A percentile compares a stretch with the other conserved stretches of the same genome.
phyloP scores from a whole-genome alignment of 2,113 vertebrate species.

The Ranitomeya variabilis region DNA sequence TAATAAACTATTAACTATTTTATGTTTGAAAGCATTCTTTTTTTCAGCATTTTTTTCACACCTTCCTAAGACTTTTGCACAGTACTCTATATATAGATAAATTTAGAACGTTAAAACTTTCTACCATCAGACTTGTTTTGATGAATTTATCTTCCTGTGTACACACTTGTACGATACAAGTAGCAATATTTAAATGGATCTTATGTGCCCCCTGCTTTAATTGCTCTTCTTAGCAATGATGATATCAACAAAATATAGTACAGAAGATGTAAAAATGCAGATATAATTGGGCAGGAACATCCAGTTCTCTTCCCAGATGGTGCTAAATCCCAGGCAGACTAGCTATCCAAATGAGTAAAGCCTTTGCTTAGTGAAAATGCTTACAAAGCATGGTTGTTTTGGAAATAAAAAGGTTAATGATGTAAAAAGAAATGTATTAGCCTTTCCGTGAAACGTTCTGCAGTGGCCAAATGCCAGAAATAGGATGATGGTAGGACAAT shows the following conservation, averaged over 20 bases:
- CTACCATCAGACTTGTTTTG: no score
- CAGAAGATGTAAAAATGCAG: slow-evolving; percentile 32
- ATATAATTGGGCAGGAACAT: slow-evolving; percentile 23
- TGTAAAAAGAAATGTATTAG: slow-evolving; percentile 44
- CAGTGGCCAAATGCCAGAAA: slow-evolving; percentile 21
- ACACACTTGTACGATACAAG: not conserved
- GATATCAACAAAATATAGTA: not conserved
- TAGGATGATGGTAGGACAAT: slow-evolving; percentile 38
- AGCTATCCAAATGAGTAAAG: slow-evolving; percentile 20
- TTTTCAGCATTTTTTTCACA: no score
- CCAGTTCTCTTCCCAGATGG: not conserved
- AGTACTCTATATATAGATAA: no score
- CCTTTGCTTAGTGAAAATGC: slow-evolving; percentile 27
- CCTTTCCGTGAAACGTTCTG: slow-evolving; percentile 32
- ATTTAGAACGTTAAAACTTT: no score
- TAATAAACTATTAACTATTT: no score
- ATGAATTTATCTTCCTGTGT: not conserved
- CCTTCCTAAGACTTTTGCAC: no score
- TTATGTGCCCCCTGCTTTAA: not conserved
- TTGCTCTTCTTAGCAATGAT: not conserved
- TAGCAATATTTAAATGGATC: not conserved
- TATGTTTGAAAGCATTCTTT: no score
- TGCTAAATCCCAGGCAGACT: slow-evolving; percentile 16
- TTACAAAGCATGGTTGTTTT: slow-evolving; percentile 22
- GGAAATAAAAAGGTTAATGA: slow-evolving; percentile 46